These are phyloP conservation scores for Perithous albicinctus DNA, from an alignment of 2,888 invertebrate genomes.

Conservation along the genomic window DNA sequence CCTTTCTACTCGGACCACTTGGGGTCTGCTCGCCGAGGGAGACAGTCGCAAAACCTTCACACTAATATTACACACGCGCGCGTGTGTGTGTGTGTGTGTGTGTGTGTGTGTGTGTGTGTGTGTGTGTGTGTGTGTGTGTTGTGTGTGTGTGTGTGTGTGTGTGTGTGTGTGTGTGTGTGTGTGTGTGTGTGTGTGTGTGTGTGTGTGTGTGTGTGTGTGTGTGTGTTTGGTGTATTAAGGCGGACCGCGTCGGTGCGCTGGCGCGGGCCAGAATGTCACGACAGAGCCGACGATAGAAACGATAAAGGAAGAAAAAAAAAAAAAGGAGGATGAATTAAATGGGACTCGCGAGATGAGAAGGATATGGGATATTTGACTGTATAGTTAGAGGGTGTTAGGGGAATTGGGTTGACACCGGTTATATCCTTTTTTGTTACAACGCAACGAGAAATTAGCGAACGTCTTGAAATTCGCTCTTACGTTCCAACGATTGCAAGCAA, in stretches of 20 bases:
- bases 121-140: neutral
- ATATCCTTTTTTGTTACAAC: too few species aligned
- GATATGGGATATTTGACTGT: constrained; percentile 36
- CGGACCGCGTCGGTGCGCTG: constrained; percentile 26
- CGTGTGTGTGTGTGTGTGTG: neutral
- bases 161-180: constrained; percentile 2
- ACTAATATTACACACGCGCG: too few species aligned
- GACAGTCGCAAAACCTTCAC: constrained; percentile 40
- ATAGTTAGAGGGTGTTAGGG: neutral
- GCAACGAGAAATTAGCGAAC: too few species aligned
- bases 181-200: neutral
- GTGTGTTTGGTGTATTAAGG: too few species aligned
- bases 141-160: neutral
- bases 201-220: neutral
- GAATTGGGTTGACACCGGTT: neutral
- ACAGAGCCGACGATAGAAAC: constrained; percentile 42
- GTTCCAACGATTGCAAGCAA: too few species aligned
- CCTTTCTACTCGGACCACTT: constrained; percentile 63
- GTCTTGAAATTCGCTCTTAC: too few species aligned
- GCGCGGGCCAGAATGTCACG: constrained; percentile 23
- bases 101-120: neutral
- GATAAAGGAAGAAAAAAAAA: constrained; percentile 16
- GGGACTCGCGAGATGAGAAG: constrained; percentile 47
- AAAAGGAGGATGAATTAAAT: constrained; percentile 38
- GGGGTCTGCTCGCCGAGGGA: constrained; percentile 62